These are phyloP conservation scores for Gonocerus acuteangulatus DNA, from an alignment of 2,888 invertebrate species.

Conservation along the genomic window DNA sequence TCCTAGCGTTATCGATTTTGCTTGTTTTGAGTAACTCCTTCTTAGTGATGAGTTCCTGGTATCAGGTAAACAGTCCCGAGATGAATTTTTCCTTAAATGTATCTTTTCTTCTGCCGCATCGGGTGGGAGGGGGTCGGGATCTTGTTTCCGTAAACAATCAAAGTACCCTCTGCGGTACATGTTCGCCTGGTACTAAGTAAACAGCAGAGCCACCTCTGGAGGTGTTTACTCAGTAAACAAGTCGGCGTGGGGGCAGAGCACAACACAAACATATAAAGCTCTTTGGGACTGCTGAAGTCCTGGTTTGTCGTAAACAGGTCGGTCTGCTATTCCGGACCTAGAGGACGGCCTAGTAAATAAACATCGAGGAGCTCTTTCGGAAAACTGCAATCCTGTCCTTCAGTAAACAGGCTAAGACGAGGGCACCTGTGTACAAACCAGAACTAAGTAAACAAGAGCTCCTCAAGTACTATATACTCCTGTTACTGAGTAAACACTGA, in stretches of 20 bases:
- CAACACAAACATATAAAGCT: slow-evolving; percentile 26
- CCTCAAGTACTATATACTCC: slow-evolving; percentile 26
- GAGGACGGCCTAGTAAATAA: slow-evolving; percentile 27
- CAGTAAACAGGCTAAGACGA: slow-evolving; percentile 34
- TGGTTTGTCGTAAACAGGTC: slow-evolving; percentile 32
- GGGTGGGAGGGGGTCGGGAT: slow-evolving; percentile 3
- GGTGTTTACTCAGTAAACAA: slow-evolving; percentile 35
- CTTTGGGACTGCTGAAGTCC: slow-evolving; percentile 27
- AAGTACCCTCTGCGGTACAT: slow-evolving; percentile 8
- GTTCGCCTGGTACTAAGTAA: slow-evolving; percentile 33
- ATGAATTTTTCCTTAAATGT: slow-evolving; percentile 36
- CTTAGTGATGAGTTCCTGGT: slow-evolving; percentile 32
- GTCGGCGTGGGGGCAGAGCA: slow-evolving; percentile 7
- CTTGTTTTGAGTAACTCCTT: slow-evolving; percentile 27
- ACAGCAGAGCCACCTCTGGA: slow-evolving; percentile 18
- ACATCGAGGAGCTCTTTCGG: slow-evolving; percentile 21
- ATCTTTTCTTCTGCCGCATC: slow-evolving; percentile 20
- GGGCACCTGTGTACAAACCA: slow-evolving; percentile 28
- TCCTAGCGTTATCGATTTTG: background rate
- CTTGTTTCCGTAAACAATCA: slow-evolving; percentile 30
- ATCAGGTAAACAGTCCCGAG: slow-evolving; percentile 37
- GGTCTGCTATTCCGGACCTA: background rate
- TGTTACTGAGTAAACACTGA: slow-evolving; percentile 35
- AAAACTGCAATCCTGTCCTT: slow-evolving; percentile 29
- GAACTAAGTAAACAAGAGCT: slow-evolving; percentile 35